These are phyloP conservation scores for Hemicrepidius hirtus DNA, from an alignment of 2,888 invertebrate genomes.

Conservation along the genomic window DNA sequence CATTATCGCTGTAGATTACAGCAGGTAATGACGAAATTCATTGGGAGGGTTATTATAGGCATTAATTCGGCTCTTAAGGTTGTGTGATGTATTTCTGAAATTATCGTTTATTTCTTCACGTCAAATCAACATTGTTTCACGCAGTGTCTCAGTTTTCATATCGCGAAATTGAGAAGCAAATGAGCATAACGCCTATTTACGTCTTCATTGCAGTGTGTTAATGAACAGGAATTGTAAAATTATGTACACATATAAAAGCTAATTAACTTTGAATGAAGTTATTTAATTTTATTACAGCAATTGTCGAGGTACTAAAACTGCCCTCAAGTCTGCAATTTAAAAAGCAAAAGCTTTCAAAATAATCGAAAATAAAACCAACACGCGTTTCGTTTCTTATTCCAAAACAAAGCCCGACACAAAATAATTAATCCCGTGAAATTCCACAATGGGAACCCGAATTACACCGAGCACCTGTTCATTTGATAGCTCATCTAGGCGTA, in stretches of 20 bases:
- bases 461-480: conserved; percentile 15
- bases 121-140: conserved; percentile 30
- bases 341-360: background rate
- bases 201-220: conserved; percentile 40
- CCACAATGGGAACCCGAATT: conserved; percentile 17
- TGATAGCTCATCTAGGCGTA: conserved; percentile 8
- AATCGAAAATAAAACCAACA: background rate
- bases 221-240: conserved; percentile 37
- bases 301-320: conserved; percentile 16
- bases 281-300: conserved; percentile 35
- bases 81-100: conserved; percentile 8
- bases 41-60: conserved; percentile 20
- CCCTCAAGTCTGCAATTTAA: conserved; percentile 10
- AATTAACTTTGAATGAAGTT: conserved; percentile 41
- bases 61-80: conserved; percentile 16
- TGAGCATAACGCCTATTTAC: conserved; percentile 36
- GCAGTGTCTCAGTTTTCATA: conserved; percentile 27
- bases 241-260: conserved; percentile 41
- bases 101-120: conserved; percentile 19
- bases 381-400: background rate
- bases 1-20: conserved; percentile 14
- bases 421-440: conserved; percentile 13
- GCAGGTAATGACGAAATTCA: conserved; percentile 24
- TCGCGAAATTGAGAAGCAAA: conserved; percentile 33
- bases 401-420: conserved; percentile 5